phyloP scores from a whole-genome alignment of 2,888 invertebrate genomes.

The Dryomyza anilis region DNA sequence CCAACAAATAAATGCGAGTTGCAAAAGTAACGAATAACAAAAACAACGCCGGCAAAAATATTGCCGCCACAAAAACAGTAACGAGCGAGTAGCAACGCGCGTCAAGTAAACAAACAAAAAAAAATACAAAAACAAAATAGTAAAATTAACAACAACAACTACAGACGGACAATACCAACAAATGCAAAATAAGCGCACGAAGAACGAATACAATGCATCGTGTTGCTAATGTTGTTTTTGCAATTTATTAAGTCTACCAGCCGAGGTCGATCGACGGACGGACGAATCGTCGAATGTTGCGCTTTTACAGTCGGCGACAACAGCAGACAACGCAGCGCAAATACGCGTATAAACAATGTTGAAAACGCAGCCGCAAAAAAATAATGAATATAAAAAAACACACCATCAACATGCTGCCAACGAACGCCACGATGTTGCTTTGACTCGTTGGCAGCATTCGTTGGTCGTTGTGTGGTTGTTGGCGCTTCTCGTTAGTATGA shows the following conservation, averaged over 20 bases:
- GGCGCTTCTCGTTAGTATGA: slow-evolving; percentile 11
- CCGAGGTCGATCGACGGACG: neutral
- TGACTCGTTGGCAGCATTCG: no score
- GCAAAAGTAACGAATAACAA: neutral
- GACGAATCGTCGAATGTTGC: neutral
- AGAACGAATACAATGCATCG: no score
- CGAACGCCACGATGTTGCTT: no score
- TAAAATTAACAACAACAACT: slow-evolving; percentile 7
- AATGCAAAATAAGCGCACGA: neutral
- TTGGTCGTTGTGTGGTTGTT: no score
- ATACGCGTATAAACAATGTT: neutral
- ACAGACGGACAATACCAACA: neutral
- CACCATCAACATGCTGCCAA: slow-evolving; percentile 12
- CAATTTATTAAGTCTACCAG: neutral
- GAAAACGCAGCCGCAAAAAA: slow-evolving; percentile 6
- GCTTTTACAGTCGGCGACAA: slow-evolving; percentile 1
- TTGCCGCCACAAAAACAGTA: neutral
- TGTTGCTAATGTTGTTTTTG: neutral
- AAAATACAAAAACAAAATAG: slow-evolving; percentile 7
- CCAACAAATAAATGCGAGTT: neutral
- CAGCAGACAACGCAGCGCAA: neutral
- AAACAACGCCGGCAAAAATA: slow-evolving; percentile 18
- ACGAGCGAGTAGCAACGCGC: no score
- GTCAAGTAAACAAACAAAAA: slow-evolving; percentile 6
- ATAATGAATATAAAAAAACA: slow-evolving; percentile 12